Evolutionary conservation across 2,797 vertebrate species (phyloP), one percentile per base, ranked within the genome.

Genomic region (Carduelis carduelis): DNA sequence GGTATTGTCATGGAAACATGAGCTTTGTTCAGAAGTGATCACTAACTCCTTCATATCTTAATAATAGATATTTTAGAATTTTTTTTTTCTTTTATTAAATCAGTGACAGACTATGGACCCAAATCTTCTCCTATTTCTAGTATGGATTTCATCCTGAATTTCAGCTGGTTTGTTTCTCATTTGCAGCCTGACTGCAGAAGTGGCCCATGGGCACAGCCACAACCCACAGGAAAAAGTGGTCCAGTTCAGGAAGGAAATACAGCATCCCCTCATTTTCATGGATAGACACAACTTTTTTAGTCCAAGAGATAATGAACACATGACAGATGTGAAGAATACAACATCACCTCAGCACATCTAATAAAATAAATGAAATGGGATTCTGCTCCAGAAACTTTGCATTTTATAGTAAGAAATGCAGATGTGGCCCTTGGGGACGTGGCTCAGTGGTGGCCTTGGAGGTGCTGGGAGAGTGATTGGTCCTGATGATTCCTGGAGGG

Each of bases 1-100:
- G 69, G 37, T 44, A 95, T 96, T 89, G 95, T 94, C 96, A 96
- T 93, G 90, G 97, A 96, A 97, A 96, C 94, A 34, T 32, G 28
- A 57, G 92, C 85, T 90, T 93, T 87, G 78, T 63, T 83, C 63
- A 80, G 52, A 78, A 77, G 27, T 30, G 66, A 89, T 88, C 83
- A 53, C 64, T 71, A 82, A 59, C 55, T 72, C 59, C 61, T 93
- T 92, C 68, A 47, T 28, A 63, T 65, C 63, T 79, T 81, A 92
- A 96, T 89, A 95, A 93, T 8, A 89, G 46, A 61, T 43, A 34
- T 64, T 30, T 24, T 1, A 0, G 19, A 41, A 18, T 6, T 27
- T 47, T 39, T 44, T 24, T 24, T 24, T 65, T 59, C 37, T 39
- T 39, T 18, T 19, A 57, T 86, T 69, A 90, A 74, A 70, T 50